These are phyloP conservation scores for Leptinotarsa tumamoca DNA, from an alignment of 2,888 invertebrate genomes.

Conservation along the genomic window DNA sequence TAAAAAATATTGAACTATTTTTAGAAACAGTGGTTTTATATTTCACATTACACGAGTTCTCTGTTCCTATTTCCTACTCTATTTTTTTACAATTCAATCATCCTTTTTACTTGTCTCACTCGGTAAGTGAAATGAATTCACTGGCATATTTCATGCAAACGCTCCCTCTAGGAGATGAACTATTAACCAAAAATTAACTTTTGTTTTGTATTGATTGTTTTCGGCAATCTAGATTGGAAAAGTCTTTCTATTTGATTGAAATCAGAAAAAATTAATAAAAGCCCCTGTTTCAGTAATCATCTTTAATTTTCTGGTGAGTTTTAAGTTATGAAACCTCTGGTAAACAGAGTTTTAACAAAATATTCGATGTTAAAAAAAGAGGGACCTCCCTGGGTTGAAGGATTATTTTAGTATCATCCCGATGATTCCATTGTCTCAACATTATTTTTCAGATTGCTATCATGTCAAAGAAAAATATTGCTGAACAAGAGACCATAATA, in stretches of 20 bases:
- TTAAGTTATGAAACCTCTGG: slow-evolving; percentile 6
- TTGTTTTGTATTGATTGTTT: slow-evolving; percentile 20
- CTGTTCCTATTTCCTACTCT: no score
- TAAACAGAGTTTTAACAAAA: background rate
- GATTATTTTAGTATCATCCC: background rate
- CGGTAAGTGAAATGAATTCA: no score
- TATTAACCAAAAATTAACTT: slow-evolving; percentile 5
- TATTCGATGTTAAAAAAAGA: slow-evolving; percentile 2
- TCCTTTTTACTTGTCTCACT: no score
- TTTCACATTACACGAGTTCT: no score
- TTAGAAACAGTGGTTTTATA: no score
- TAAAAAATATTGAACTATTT: no score
- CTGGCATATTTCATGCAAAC: background rate
- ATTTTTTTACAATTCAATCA: no score
- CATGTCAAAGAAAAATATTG: slow-evolving; percentile 68
- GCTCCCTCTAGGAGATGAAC: slow-evolving; percentile 17
- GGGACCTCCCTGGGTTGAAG: slow-evolving; percentile 5
- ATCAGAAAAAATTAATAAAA: background rate
- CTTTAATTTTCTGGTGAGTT: slow-evolving; percentile 5
- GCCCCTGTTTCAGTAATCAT: background rate
- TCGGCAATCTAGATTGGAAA: slow-evolving; percentile 16
- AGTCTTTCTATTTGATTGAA: background rate
- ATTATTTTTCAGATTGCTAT: slow-evolving; percentile 3
- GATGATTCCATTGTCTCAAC: background rate
- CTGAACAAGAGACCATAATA: slow-evolving; percentile 79